phyloP scores from a whole-genome alignment of 2,797 vertebrate genomes.

The Kryptolebias ocellatus region DNA sequence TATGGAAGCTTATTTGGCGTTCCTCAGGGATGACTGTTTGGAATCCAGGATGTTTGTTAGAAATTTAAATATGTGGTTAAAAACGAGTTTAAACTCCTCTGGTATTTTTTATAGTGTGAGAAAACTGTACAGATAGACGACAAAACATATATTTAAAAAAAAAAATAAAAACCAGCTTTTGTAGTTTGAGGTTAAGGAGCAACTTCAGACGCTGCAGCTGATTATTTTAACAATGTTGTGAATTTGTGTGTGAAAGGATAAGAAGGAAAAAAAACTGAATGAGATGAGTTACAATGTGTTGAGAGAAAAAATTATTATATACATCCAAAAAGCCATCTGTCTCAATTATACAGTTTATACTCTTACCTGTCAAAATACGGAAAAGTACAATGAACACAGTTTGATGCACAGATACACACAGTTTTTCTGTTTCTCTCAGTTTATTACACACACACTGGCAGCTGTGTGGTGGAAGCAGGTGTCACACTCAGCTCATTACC shows the following conservation, averaged over 20 bases:
- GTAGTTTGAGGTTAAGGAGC: too few relatives aligned
- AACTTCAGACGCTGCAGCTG: too few relatives aligned
- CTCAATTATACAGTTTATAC: constrained; percentile 3
- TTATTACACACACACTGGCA: constrained; percentile 48
- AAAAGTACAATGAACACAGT: constrained; percentile 6
- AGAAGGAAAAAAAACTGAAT: neutral
- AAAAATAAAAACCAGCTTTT: too few relatives aligned
- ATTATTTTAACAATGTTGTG: too few relatives aligned
- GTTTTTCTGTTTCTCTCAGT: constrained; percentile 17
- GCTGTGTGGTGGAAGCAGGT: constrained; percentile 78
- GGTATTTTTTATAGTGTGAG: neutral
- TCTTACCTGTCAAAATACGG: constrained; percentile 22
- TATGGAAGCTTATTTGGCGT: neutral
- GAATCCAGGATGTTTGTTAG: neutral
- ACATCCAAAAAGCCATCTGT: constrained; percentile 25
- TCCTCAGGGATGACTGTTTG: neutral
- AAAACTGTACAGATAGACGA: neutral
- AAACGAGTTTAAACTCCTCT: neutral
- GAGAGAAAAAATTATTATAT: constrained; percentile 11
- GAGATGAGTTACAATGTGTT: neutral
- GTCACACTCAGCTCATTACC: constrained; percentile 81
- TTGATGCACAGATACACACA: constrained; percentile 15
- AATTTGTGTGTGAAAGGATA: neutral
- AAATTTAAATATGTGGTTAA: too few relatives aligned
- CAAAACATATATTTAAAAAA: too few relatives aligned